Evolutionary conservation across 2,797 vertebrate genomes (phyloP), one percentile per base, ranked within the genome.

Genomic region (Sebastes variabilis): DNA sequence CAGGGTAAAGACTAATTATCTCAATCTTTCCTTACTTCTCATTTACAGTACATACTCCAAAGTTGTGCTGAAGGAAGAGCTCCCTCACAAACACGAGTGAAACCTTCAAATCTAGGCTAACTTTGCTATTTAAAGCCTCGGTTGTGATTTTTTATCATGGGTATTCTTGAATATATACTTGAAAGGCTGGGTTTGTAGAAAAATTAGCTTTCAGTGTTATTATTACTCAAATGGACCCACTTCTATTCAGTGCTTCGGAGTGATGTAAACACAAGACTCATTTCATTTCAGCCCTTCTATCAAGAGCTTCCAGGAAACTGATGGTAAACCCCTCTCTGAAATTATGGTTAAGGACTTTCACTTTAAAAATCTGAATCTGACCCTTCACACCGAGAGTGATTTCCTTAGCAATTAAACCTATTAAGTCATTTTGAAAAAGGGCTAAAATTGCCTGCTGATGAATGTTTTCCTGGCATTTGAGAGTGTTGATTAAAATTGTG

Each of bases 321-420:
- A 25, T 54, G 25, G 25, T 18, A 56, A 70, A 61, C 52, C 42
- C 24, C 24, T 54, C 60, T 73, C 60, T 77, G 25, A 67, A 73
- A 85, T 75, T 49, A 75, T 25, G 72, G 38, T 73, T 79, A 30
- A 24, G 9, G 18, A 71, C 25, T 55, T 72, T 24, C 54, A 67
- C 42, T 89, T 87, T 86, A 80, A 87, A 89, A 89, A 76, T 67
- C 58, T 20, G 52, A 82, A 78, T 77, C 76, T 85, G 56, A 65
- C 67, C 82, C 72, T 67, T 65, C 67, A 84, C 65, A 79, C 83
- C 72, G 72, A 70, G 79, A 69, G 20, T 62, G 36, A 87, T 86
- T 87, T 85, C 42, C 64, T 55, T 58, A 46, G 64, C 75, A 89
- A 89, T 88, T 90, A 88, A 74, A 92, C 70, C 68, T 77, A 85